Evolutionary conservation across 2,797 vertebrate species (phyloP).

Genomic region (Danionella dracula): DNA sequence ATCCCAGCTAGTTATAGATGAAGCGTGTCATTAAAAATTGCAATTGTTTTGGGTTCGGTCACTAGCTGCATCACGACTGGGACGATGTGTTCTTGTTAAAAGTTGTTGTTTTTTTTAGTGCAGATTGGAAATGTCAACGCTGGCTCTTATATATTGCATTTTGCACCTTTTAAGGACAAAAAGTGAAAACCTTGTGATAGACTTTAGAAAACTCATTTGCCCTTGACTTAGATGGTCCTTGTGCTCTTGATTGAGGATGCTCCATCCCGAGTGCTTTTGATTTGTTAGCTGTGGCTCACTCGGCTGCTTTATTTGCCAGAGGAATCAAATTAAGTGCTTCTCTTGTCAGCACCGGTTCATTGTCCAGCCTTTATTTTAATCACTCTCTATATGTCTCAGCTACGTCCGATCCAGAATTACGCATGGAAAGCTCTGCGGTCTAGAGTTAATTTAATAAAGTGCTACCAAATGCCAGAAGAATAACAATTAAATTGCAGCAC

Average conservation of each 20-base stretch:
- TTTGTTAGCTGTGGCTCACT: slow-evolving; percentile 49
- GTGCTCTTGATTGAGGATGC: not conserved
- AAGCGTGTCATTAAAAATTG: no score
- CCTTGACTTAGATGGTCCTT: not conserved
- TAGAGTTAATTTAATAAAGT: not conserved
- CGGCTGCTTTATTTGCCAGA: slow-evolving; percentile 30
- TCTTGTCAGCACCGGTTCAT: slow-evolving; percentile 32
- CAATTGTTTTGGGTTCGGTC: no score
- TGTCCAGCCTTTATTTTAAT: slow-evolving; percentile 51
- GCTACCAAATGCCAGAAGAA: not conserved
- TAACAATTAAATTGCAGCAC: not conserved
- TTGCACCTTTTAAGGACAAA: no score
- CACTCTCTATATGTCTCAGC: slow-evolving; percentile 18
- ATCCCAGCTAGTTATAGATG: no score
- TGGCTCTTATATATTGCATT: no score
- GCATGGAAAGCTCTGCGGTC: not conserved
- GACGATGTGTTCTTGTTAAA: no score
- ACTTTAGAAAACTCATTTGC: no score
- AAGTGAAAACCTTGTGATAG: no score
- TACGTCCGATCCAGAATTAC: not conserved
- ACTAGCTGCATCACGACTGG: no score
- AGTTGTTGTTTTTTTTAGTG: no score
- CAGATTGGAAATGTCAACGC: no score
- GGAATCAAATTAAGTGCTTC: slow-evolving; percentile 44
- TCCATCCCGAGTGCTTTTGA: slow-evolving; percentile 35